These are phyloP conservation scores for Antrozous pallidus DNA, from an alignment of 2,797 vertebrate genomes.

Conservation along the genomic window DNA sequence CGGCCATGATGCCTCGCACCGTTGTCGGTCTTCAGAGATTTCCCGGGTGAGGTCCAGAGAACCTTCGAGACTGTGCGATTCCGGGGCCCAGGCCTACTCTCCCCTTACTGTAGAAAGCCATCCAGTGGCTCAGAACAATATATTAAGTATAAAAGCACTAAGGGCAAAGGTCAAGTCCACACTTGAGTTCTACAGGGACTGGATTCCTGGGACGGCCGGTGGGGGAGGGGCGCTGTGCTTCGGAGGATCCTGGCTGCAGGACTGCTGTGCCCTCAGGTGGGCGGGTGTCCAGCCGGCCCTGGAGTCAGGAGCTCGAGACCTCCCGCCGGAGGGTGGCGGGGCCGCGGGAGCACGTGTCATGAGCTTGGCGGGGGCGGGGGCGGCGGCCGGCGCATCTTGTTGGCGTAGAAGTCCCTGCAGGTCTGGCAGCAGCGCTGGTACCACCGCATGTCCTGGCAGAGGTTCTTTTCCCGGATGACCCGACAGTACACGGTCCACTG, in stretches of 20 bases:
- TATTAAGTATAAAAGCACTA: conserved; percentile 78
- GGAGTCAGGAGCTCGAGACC: conserved; percentile 71
- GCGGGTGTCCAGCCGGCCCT: conserved; percentile 70
- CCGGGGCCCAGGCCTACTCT: conserved; percentile 72
- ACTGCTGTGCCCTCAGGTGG: conserved; percentile 80
- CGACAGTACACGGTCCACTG: conserved; percentile 97
- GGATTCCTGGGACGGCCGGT: conserved; percentile 72
- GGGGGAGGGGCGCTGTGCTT: conserved; percentile 68
- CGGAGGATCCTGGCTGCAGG: conserved; percentile 81
- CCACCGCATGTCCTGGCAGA: conserved; percentile 98
- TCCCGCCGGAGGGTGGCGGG: accelerated
- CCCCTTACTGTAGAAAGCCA: conserved; percentile 81
- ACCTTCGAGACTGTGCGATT: conserved; percentile 69
- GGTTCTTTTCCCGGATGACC: conserved; percentile 94
- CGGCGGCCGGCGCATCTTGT: conserved; percentile 88
- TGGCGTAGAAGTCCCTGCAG: conserved; percentile 96
- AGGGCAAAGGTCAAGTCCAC: conserved; percentile 72
- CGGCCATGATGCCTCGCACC: conserved; percentile 58
- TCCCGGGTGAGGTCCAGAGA: conserved; percentile 67
- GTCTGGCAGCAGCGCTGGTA: conserved; percentile 98
- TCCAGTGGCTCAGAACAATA: conserved; percentile 84
- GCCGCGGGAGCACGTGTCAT: neutral
- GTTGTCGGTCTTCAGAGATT: conserved; percentile 65
- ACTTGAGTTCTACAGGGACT: conserved; percentile 69
- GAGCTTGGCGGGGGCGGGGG: conserved; percentile 82